Evolutionary conservation across 2,888 invertebrate genomes (phyloP).

Genomic region (Hirtodrosophila confusa): DNA sequence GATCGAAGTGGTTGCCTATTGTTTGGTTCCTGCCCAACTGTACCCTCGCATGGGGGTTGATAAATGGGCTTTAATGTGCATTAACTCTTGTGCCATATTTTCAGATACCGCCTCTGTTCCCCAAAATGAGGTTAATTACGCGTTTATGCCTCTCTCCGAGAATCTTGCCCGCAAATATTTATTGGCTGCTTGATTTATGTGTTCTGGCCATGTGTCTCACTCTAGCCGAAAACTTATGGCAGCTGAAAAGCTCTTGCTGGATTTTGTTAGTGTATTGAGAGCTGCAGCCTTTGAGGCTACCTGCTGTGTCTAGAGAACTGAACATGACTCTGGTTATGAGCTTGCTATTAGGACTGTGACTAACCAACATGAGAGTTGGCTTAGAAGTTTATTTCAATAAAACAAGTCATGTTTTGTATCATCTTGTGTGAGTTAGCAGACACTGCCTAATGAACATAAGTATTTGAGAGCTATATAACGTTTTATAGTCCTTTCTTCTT

Average conservation of each 20-base stretch:
- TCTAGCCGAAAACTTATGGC: slow-evolving; percentile 3
- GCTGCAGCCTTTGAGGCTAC: slow-evolving; percentile 20
- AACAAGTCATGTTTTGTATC: background rate
- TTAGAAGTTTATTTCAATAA: slow-evolving; percentile 14
- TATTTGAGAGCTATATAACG: too few relatives aligned
- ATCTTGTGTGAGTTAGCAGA: background rate
- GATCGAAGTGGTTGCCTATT: slow-evolving; percentile 59
- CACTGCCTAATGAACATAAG: background rate
- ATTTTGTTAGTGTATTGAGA: background rate
- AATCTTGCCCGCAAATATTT: slow-evolving; percentile 58
- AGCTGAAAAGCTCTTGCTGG: background rate
- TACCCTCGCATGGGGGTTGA: slow-evolving; percentile 54
- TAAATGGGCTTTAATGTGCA: slow-evolving; percentile 75
- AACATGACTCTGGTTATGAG: slow-evolving; percentile 26
- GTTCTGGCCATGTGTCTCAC: slow-evolving; percentile 20
- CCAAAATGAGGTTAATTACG: slow-evolving; percentile 72
- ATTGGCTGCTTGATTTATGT: slow-evolving; percentile 70
- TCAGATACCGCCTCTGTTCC: slow-evolving; percentile 22
- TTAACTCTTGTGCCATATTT: slow-evolving; percentile 64
- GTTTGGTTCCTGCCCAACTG: slow-evolving; percentile 28
- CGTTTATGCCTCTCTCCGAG: slow-evolving; percentile 52
- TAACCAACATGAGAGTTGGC: slow-evolving; percentile 12
- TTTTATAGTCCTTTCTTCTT: background rate
- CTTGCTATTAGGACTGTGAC: slow-evolving; percentile 27
- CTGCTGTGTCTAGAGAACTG: slow-evolving; percentile 43